Evolutionary conservation across 1,140 invertebrate species (phyloP), one percentile per base, ranked within the genome.

Genomic region (Drosophila pseudoobscura): DNA sequence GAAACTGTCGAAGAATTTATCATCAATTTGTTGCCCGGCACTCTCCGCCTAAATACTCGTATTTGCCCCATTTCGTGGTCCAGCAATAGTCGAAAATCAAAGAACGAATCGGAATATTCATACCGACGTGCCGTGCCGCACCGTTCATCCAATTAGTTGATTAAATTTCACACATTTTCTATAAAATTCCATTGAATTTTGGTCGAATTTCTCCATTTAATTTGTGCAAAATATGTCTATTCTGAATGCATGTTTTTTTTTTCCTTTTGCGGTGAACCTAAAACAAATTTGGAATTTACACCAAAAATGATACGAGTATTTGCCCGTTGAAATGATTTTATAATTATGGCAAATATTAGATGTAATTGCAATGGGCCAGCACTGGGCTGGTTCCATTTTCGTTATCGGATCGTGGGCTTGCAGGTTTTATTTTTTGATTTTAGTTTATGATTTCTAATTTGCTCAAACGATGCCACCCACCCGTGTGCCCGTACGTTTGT

Each of bases 361-460:
- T 31, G 15, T n/a, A 68, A 54, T 65, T 51, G 20, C 39, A 39
- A 29, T 61, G 29, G 2, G 29, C 35, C 20, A 11, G 9, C 9
- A 35, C 3, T 35, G 9, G 13, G 15, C 20, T 31, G 20, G 20
- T 20, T 1, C 20, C 39, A 41, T 11, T 51, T 17, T 13, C 31
- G 43, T 52, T 44, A 24, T 8, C 46, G 9, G 35, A 4, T 69
- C 54, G 9, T 11, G 35, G 29, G 22, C 17, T 66, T 55, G 50
- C n/a, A 13, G 15, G 9, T 13, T 8, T n/a, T 47, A 41, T 20
- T 45, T 62, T 43, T 29, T 13, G 35, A 31, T 55, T 56, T 43
- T 11, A 15, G 52, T 43, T 60, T 24, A 45, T 51, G 44, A 66
- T 58, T 50, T 52, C 53, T 71, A 71, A 71, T 71, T 71, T 71